phyloP scores from a whole-genome alignment of 2,888 invertebrate genomes.

The Mythimna ferrago region DNA sequence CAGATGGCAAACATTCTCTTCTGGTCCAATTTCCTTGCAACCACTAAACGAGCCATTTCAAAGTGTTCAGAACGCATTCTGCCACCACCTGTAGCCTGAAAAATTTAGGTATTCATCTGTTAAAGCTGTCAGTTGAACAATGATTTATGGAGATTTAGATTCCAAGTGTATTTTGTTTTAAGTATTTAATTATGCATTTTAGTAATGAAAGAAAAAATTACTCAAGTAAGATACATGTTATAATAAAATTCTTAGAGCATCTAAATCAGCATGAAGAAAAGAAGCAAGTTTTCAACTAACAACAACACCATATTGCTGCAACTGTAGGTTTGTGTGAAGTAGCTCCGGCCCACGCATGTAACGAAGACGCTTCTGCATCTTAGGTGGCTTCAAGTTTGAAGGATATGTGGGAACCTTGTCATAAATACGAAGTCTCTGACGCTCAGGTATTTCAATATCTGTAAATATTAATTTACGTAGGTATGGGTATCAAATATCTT shows the following conservation, averaged over 20 bases:
- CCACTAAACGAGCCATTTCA: conserved; percentile 95
- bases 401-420: conserved; percentile 94
- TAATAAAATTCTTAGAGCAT: too few species aligned
- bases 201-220: not conserved
- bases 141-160: not conserved
- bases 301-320: conserved; percentile 98
- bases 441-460: conserved; percentile 94
- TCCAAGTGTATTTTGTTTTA: not conserved
- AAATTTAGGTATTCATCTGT: conserved; percentile 39
- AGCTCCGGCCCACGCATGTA: conserved; percentile 97
- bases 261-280: not conserved
- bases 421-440: conserved; percentile 92
- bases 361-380: conserved; percentile 96
- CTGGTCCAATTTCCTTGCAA: conserved; percentile 95
- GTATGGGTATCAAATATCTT: not conserved
- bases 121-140: not conserved
- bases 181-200: too few species aligned
- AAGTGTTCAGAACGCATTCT: conserved; percentile 95
- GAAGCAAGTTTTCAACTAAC: conserved; percentile 88
- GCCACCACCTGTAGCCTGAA: conserved; percentile 96
- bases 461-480: conserved; percentile 17
- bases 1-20: conserved; percentile 98
- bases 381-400: conserved; percentile 93
- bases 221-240: not conserved
- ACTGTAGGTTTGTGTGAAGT: conserved; percentile 95